Conservation (phyloP, 2,113 vertebrate genomes). For the Nettapus auritus region DNA sequence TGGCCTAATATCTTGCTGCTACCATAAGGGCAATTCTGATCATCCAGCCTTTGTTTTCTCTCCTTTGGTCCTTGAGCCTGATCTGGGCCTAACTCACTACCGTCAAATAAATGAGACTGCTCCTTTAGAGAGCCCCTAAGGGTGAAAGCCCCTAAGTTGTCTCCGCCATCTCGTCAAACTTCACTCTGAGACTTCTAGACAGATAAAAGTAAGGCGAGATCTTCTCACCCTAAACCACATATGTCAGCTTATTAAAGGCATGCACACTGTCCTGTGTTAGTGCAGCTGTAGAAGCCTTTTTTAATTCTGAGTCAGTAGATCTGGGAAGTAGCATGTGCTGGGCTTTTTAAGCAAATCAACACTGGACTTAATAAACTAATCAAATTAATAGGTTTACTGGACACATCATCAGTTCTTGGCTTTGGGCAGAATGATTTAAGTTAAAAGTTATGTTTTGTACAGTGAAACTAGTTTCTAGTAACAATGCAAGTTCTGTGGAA, state of each 20-base stretch:
- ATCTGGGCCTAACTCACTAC: background rate
- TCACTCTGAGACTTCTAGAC: background rate
- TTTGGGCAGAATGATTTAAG: background rate
- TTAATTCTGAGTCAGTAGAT: background rate
- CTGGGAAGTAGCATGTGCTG: background rate
- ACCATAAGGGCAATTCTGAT: background rate
- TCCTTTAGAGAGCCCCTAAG: background rate
- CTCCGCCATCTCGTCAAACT: background rate
- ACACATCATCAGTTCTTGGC: background rate
- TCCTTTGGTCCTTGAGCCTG: background rate
- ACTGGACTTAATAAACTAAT: background rate
- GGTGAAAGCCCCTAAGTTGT: background rate
- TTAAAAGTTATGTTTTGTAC: background rate
- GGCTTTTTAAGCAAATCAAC: background rate
- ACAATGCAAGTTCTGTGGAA: background rate
- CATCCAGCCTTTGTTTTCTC: background rate
- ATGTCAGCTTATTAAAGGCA: background rate
- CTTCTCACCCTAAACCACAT: background rate
- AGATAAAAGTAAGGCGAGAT: background rate
- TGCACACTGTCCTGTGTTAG: background rate
- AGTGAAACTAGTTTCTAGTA: background rate
- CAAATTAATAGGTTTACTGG: background rate
- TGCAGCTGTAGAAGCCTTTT: background rate
- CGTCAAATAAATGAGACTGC: background rate
- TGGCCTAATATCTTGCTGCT: background rate